Base-by-base conservation (phyloP, 2,113 vertebrate genomes). In the Pseudopipra pipra region DNA sequence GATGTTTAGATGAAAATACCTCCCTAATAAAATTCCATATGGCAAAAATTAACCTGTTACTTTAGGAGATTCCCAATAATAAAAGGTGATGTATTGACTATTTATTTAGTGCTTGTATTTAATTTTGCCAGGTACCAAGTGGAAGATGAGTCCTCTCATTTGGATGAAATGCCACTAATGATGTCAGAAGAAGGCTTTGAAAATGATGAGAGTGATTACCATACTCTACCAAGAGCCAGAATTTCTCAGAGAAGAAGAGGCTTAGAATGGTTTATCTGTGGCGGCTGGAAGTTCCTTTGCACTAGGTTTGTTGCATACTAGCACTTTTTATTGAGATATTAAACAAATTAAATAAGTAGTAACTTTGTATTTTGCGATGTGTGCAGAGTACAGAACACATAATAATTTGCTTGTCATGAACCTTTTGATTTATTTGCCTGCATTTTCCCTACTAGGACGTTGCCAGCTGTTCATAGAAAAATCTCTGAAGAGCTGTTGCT, bases 181-280 rank as follows among this genome's bases (percentile, higher is more conserved):
- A 99, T 99, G 99, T 99, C 99, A 59, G 99, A 99, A 97, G 99
- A 99, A 97, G 99, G 98, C 72, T 99, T 99, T 88, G 99, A 99
- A 98, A 99, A 99, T 27, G 99, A 99, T 14, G 99, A 99, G 94
- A 99, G 98, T 43, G 99, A 99, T 97, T 99, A 99, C 92, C 99
- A 99, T 94, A 99, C 99, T 8, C 97, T 99, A 72, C 99, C 99
- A 35, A 98, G 99, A 92, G 99, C 99, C 76, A 97, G 99, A 94
- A 87, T 98, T 96, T 96, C 89, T 8, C 98, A 97, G 51, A 98
- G 98, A 79, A 98, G 94, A 55, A 96, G 98, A 92, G 99, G 99
- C 28, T 97, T 99, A 35, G 98, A 98, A 67, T 99, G 99, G 99
- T 98, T 99, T 96, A 95, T 99, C 49, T 98, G 98, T 14, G 99